These are phyloP conservation scores for Felis chaus DNA, from an alignment of 2,113 vertebrate species.

Conservation along the genomic window DNA sequence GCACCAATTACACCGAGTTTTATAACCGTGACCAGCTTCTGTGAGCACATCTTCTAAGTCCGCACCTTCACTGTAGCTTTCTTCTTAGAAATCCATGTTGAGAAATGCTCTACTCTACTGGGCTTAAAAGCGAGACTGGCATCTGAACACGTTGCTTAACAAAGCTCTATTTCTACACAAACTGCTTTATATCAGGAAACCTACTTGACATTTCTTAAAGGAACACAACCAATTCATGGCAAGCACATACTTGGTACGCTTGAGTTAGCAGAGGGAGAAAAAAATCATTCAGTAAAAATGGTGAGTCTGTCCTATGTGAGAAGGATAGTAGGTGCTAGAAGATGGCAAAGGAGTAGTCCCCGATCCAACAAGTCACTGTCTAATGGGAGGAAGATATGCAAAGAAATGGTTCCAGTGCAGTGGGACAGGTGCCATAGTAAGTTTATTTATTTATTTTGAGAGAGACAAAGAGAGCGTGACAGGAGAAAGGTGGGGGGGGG, in stretches of 20 bases:
- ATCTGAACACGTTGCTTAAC: constrained; percentile 54
- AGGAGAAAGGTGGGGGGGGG: too few species aligned
- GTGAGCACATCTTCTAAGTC: background rate
- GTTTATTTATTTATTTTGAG: too few species aligned
- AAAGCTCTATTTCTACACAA: constrained; percentile 44
- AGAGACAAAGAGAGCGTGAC: too few species aligned
- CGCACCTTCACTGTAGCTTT: background rate
- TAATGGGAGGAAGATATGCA: background rate
- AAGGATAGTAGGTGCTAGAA: background rate
- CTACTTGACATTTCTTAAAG: constrained; percentile 55
- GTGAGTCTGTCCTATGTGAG: background rate
- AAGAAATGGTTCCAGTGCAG: background rate
- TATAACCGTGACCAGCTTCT: background rate
- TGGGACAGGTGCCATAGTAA: background rate
- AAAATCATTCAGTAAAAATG: background rate
- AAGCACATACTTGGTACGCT: background rate
- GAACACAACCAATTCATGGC: constrained; percentile 2
- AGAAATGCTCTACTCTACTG: background rate
- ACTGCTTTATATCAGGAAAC: constrained; percentile 59
- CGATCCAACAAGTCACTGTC: background rate
- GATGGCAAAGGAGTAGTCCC: background rate
- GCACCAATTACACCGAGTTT: background rate
- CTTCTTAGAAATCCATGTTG: constrained; percentile 31
- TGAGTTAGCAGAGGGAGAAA: background rate
- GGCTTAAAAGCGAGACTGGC: constrained; percentile 59